Percentiles rank a stretch among this genome's conserved stretches.
Conservation (phyloP, 2,113 vertebrate genomes). For the Pavo muticus region DNA sequence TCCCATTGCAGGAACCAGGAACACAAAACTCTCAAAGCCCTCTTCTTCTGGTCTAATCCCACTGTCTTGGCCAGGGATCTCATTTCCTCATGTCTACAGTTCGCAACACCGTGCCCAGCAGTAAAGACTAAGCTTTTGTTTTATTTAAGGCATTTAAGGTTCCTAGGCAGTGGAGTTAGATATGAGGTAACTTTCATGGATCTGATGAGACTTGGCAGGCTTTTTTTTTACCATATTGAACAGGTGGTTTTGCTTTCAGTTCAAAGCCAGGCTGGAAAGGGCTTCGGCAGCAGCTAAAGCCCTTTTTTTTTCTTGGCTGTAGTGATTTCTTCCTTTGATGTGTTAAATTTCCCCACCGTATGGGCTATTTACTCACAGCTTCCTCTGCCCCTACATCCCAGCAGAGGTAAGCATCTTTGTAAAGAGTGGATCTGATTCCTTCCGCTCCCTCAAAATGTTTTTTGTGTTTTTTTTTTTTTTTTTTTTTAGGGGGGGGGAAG, state of each 20-base stretch:
- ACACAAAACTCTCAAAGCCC: neutral
- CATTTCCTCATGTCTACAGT: neutral
- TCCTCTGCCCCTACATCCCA: neutral
- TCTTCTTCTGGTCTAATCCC: neutral
- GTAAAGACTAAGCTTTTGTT: neutral
- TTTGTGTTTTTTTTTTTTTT: neutral
- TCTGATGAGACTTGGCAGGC: neutral
- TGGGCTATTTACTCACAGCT: neutral
- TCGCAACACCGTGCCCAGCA: neutral
- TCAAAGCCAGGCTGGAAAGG: neutral
- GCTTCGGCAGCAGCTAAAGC: neutral
- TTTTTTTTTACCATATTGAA: neutral
- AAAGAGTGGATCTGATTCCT: neutral
- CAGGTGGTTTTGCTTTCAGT: neutral
- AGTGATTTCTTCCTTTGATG: neutral
- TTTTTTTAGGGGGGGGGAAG: too few species aligned
- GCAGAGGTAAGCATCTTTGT: neutral
- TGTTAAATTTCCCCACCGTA: neutral
- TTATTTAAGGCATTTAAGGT: neutral
- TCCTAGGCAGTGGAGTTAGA: neutral
- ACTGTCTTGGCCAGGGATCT: neutral
- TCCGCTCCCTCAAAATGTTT: neutral
- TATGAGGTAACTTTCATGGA: neutral
- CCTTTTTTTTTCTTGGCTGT: neutral
- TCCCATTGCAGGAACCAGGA: neutral